Evolutionary conservation across 2,888 invertebrate genomes (phyloP).

Genomic region (Eulithis prunata): DNA sequence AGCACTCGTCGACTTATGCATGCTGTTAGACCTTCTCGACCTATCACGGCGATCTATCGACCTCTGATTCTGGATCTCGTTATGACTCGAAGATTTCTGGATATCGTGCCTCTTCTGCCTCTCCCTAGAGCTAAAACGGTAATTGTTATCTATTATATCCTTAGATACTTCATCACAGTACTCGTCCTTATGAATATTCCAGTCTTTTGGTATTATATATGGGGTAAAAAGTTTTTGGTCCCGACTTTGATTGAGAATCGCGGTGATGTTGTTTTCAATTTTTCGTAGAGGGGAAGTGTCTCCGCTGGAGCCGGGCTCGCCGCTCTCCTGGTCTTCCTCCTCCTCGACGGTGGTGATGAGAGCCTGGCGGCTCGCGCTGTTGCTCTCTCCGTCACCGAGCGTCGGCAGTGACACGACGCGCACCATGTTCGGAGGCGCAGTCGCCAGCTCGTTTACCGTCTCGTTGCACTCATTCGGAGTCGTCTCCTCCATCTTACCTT

Average conservation of each 20-base stretch:
- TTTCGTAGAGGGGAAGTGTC: conserved; percentile 88
- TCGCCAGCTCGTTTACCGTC: conserved; percentile 86
- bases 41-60: conserved; percentile 80
- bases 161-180: conserved; percentile 83
- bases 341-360: conserved; percentile 89
- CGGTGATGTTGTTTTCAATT: conserved; percentile 89
- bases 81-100: conserved; percentile 86
- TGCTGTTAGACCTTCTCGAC: conserved; percentile 85
- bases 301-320: conserved; percentile 84
- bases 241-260: conserved; percentile 85
- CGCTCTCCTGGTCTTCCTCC: conserved; percentile 87
- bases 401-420: conserved; percentile 88
- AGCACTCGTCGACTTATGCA: conserved; percentile 90
- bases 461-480: conserved; percentile 80
- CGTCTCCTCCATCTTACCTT: conserved; percentile 86
- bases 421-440: conserved; percentile 86
- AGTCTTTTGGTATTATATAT: conserved; percentile 83
- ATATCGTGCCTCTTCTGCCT: conserved; percentile 83
- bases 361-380: conserved; percentile 84
- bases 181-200: conserved; percentile 84
- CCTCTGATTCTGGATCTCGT: conserved; percentile 84
- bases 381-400: conserved; percentile 82
- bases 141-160: conserved; percentile 80
- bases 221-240: conserved; percentile 82
- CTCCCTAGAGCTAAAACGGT: conserved; percentile 82